Evolutionary conservation across 2,797 vertebrate genomes (phyloP), one percentile per base, ranked within the genome.

Genomic region (Poecilia wingei): DNA sequence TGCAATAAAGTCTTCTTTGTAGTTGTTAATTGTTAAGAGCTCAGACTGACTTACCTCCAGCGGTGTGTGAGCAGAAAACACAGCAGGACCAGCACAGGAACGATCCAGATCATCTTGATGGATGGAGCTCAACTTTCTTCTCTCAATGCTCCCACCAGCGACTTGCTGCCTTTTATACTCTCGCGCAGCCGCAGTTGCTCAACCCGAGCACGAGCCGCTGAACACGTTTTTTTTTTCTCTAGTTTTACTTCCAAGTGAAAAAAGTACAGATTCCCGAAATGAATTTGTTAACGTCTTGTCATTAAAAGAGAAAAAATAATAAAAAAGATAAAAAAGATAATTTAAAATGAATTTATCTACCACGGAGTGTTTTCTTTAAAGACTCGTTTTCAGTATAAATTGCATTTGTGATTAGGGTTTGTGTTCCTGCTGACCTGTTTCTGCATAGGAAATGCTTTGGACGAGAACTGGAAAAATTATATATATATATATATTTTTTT

Each of bases 61-160:
- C 95, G 91, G 73, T 87, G 89, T 3, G 93, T 91, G 45, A 95
- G 77, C 10, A 94, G 72, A 5, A 92, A 84, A 69, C 86, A 94
- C 5, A 96, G 87, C 55, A 96, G 82, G 4, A 92, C 69, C 0
- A 95, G 84, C 47, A 95, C 82, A 1, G 94, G 78, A 0, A 92
- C 16, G 28, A 91, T 89, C 92, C 92, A 95, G 74, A 96, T 91
- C 95, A 96, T 96, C 39, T 87, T 43, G 22, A 2, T 47, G 55
- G 22, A 2, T 47, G 55, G 80, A 3, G 74, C 77, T 79, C 83
- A 74, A 41, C 39, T 1, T 1, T 79, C 4, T 36, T 5, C 12
- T 43, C 45, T 13, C 4, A 45, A 10, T 22, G 25, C 4, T 31
- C 28, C 9, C 12, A 9, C 20, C 31, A 1, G 31, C 5, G 1